phyloP scores from a whole-genome alignment of 1,140 invertebrate species.

The Caenorhabditis tropicalis region DNA sequence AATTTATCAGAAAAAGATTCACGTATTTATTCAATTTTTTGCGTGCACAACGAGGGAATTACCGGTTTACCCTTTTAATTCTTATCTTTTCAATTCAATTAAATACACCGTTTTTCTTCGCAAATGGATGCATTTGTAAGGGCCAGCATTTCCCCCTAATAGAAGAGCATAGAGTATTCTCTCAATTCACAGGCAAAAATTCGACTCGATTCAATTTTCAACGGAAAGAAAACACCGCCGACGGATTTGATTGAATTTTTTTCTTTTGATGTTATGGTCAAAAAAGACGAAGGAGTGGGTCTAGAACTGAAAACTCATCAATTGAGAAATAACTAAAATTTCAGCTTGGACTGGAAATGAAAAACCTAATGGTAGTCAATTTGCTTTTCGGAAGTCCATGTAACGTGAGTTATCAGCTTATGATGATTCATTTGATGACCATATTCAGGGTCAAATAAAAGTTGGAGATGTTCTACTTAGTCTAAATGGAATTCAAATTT shows the following conservation, averaged over 20 bases:
- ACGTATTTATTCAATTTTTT: no score
- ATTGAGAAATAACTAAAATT: background rate
- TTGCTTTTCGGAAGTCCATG: background rate
- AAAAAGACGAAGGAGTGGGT: background rate
- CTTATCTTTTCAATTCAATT: background rate
- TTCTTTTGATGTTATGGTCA: background rate
- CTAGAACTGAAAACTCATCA: background rate
- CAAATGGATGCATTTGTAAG: slow-evolving; percentile 25
- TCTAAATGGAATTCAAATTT: slow-evolving; percentile 4
- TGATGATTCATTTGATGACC: no score
- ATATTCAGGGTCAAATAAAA: background rate
- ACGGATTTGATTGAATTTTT: background rate
- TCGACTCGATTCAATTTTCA: slow-evolving; percentile 11
- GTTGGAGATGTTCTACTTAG: background rate
- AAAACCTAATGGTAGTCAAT: background rate
- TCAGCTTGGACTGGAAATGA: slow-evolving; percentile 1
- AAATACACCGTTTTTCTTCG: background rate
- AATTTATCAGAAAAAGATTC: no score
- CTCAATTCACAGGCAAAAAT: background rate
- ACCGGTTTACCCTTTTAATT: background rate
- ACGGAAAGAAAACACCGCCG: background rate
- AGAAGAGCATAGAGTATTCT: background rate
- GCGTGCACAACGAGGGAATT: no score
- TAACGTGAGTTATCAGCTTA: background rate
- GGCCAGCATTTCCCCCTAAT: background rate